Base-by-base conservation (phyloP, 2,888 invertebrate species). In the Rhynchonema sp. region DNA sequence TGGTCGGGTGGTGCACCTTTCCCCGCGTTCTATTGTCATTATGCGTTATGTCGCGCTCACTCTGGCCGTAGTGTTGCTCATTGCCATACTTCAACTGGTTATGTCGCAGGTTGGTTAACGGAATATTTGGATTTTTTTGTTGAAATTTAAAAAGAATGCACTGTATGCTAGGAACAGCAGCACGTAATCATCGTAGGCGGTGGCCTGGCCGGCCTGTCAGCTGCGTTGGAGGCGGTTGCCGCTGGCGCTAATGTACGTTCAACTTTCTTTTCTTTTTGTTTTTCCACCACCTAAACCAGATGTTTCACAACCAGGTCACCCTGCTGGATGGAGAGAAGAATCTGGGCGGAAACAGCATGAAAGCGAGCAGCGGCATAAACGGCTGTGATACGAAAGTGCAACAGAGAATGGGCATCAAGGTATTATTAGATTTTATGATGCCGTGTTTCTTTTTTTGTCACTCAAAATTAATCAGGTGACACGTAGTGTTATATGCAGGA, bases 291-390 rank as follows among this genome's bases (percentile, higher is more conserved):
- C 9, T 38, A n/a, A n/a, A n/a, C n/a, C n/a, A n/a, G n/a, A n/a
- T n/a, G n/a, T n/a, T 38, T 38, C 9, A 38, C 17, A 17, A 13
- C 17, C 23, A 55, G 46, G 57, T 61, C 23, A 54, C 55, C 1
- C 56, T 57, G 30, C 59, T 71, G 55, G 71, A 72, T 55, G 65
- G 66, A 54, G 67, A 71, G 59, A 63, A 62, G 46, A 65, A 66
- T 46, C 59, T 70, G 9, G 72, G 72, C 28, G 72, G 72, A 46
- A 72, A 72, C 61, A 67, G 67, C 30, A 71, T 70, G 6, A 72
- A 72, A 60, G 72, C 72, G 1, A 65, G 63, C 59, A 68, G 66
- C 58, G 70, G 71, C 22, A 72, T 72, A 62, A 70, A 66, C 60
- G 72, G 67, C 17, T 67, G 66, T 62, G 64, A 63, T 25, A 71